phyloP scores from a whole-genome alignment of 2,797 vertebrate species.

The Anableps anableps region DNA sequence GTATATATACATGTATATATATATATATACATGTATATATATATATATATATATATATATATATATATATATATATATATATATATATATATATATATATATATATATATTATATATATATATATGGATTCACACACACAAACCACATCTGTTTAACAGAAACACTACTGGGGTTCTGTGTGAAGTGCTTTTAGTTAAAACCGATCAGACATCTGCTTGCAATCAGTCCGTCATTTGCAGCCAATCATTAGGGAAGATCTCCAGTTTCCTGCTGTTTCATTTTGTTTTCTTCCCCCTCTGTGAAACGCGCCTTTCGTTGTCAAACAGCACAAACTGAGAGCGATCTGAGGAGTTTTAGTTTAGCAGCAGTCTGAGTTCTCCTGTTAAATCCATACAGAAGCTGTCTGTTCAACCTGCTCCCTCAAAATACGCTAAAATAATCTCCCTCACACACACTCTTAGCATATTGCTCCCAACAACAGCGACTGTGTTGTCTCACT shows the following conservation, averaged over 20 bases:
- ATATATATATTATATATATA: neutral
- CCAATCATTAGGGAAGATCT: constrained; percentile 4
- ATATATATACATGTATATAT: too few relatives aligned
- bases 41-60: constrained; percentile 25
- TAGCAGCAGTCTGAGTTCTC: constrained; percentile 18
- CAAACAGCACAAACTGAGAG: constrained; percentile 9
- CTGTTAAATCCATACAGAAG: constrained; percentile 32
- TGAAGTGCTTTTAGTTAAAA: constrained; percentile 25
- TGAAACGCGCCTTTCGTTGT: neutral
- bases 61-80: constrained; percentile 16
- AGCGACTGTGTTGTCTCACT: constrained; percentile 55
- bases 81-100: constrained; percentile 24
- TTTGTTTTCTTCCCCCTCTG: neutral
- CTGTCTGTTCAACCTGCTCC: constrained; percentile 45
- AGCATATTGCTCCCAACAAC: constrained; percentile 72
- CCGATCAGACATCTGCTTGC: constrained; percentile 47
- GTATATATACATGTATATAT: too few relatives aligned
- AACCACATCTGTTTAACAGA: constrained; percentile 27
- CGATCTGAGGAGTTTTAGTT: constrained; percentile 5
- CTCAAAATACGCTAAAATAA: constrained; percentile 61
- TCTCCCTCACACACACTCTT: constrained; percentile 54
- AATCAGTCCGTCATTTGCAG: constrained; percentile 40
- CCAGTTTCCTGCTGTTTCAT: neutral
- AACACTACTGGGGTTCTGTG: neutral
- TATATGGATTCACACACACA: constrained; percentile 14